Conservation (phyloP, 1,140 invertebrate genomes). For the Aleiodes sp. region DNA sequence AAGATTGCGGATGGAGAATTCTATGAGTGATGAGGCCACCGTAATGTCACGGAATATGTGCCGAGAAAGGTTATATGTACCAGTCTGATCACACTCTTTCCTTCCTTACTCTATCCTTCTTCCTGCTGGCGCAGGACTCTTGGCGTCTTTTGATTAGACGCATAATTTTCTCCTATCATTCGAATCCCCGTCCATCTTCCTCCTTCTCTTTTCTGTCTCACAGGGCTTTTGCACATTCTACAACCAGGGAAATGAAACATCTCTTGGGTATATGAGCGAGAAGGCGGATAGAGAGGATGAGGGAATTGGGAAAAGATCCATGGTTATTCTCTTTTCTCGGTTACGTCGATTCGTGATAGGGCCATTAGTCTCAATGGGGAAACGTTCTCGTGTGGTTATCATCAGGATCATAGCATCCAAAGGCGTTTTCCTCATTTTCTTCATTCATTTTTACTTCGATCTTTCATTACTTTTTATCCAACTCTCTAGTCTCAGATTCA, state of each 20-base stretch:
- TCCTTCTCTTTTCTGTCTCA: conserved; percentile 11
- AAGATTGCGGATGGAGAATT: conserved; percentile 47
- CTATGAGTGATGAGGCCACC: conserved; percentile 50
- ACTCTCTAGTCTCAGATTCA: no score
- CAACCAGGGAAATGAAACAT: conserved; percentile 34
- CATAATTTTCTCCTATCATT: conserved; percentile 34
- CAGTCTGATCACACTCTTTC: neutral
- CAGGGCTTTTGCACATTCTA: neutral
- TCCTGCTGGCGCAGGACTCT: neutral
- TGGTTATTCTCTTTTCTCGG: conserved; percentile 5
- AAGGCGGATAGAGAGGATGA: conserved; percentile 21
- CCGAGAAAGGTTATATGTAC: conserved; percentile 40
- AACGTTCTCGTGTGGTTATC: conserved; percentile 34
- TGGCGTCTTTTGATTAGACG: conserved; percentile 26
- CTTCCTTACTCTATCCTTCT: neutral
- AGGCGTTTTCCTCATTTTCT: neutral
- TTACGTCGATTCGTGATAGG: conserved; percentile 34
- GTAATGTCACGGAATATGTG: neutral
- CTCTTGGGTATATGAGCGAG: conserved; percentile 19
- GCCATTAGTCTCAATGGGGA: conserved; percentile 36
- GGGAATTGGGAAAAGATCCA: conserved; percentile 21
- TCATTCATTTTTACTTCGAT: neutral
- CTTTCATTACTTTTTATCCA: no score
- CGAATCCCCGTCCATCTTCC: neutral
- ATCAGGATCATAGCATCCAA: conserved; percentile 25